These are phyloP conservation scores for Alouatta palliata DNA, from an alignment of 2,113 vertebrate genomes.

Conservation along the genomic window DNA sequence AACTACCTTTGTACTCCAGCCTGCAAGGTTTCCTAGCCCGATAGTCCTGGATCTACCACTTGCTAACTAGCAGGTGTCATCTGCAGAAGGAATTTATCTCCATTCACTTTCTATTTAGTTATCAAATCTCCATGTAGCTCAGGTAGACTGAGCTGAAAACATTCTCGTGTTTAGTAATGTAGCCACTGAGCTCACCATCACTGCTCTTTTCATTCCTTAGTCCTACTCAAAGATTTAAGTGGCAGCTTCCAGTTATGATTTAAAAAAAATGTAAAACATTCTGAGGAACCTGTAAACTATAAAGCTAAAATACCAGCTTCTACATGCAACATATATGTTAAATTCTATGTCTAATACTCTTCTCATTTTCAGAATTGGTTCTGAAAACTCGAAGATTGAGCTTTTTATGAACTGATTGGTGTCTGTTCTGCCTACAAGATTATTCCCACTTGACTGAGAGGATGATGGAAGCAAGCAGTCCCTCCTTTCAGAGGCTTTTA, in stretches of 20 bases:
- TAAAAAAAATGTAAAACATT: background rate
- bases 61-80: background rate
- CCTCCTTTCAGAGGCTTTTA: background rate
- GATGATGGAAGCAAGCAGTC: background rate
- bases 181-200: background rate
- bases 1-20: background rate
- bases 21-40: background rate
- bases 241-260: background rate
- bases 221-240: background rate
- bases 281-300: background rate
- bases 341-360: background rate
- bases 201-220: background rate
- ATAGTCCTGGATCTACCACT: background rate
- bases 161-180: background rate
- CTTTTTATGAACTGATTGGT: background rate
- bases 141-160: background rate
- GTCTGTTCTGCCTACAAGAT: background rate
- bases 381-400: background rate
- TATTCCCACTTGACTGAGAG: background rate
- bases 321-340: background rate
- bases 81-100: background rate
- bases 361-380: background rate
- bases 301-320: background rate
- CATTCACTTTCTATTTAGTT: background rate
- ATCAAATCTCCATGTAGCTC: background rate